phyloP scores from a whole-genome alignment of 1,140 invertebrate species.

The Pseudomyrmex dendroicus region DNA sequence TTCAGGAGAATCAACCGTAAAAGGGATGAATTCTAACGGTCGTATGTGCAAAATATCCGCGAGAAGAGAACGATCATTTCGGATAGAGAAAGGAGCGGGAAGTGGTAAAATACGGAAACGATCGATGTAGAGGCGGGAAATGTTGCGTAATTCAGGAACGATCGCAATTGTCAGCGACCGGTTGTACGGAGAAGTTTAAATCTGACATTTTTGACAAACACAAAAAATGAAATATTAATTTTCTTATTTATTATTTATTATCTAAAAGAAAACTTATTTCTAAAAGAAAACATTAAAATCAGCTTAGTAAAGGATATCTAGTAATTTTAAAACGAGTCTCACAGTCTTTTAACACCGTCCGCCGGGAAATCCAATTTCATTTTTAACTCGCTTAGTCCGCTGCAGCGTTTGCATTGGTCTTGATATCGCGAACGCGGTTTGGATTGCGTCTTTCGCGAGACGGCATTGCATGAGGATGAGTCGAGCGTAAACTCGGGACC shows the following conservation, averaged over 20 bases:
- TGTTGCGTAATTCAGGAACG: background rate
- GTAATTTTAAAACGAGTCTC: background rate
- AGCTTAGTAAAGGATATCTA: background rate
- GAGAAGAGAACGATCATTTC: background rate
- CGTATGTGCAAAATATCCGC: slow-evolving; percentile 25
- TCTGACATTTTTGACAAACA: too few relatives aligned
- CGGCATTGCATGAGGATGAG: background rate
- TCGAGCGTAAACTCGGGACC: background rate
- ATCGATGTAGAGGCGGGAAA: background rate
- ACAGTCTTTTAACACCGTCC: slow-evolving; percentile 30
- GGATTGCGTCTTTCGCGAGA: slow-evolving; percentile 35
- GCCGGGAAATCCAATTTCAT: slow-evolving; percentile 68
- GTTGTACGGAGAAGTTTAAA: too few relatives aligned
- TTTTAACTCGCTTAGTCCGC: slow-evolving; percentile 44
- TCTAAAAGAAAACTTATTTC: background rate
- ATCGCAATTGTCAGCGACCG: slow-evolving; percentile 19
- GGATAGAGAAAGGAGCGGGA: background rate
- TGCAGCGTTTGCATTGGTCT: slow-evolving; percentile 62
- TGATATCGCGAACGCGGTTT: slow-evolving; percentile 52
- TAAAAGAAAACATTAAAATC: background rate
- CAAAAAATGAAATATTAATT: too few relatives aligned
- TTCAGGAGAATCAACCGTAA: slow-evolving; percentile 4
- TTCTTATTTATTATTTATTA: background rate
- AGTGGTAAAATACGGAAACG: background rate
- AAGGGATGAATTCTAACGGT: background rate